Base-by-base conservation (phyloP, 1,140 invertebrate genomes). In the Eriocheir sinensis region DNA sequence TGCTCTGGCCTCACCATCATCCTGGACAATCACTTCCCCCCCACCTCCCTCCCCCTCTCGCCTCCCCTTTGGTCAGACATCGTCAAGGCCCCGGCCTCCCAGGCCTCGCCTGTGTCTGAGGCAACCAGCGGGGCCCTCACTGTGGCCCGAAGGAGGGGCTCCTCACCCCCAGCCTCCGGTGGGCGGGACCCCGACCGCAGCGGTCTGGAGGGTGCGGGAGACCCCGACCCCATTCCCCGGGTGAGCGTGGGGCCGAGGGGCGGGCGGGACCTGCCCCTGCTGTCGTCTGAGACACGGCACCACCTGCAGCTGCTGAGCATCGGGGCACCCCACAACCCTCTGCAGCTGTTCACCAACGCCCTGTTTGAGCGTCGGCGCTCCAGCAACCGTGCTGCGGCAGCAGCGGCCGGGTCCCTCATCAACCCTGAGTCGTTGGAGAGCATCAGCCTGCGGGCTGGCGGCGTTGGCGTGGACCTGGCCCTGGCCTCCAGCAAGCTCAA, bases 1-100 rank as follows among this genome's bases (percentile, higher is more conserved):
- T 97, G 97, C 95, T 98, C 97, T 3, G 97, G 97, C 17, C 96
- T 97, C 1, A 97, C 97, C 80, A 97, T 98, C 4, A 97, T 98
- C 60, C 97, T 98, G 41, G 97, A 98, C 94, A 95, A 95, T 85
- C 94, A 95, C 60, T 79, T 92, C 44, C 53, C 91, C 34, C 90
- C 90, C 30, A 79, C 94, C 40, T 88, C 85, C 32, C 36, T 95
- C 27, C 90, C 90, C 12, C 79, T 83, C 30, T 85, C 81, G 15
- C 72, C 90, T 0, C 40, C 88, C 38, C 34, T 41, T 79, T 95
- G 94, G 94, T 85, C 90, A 36, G 94, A 95, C 48, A 91, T 94
- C 3, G 90, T 89, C 40, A 94, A 94, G 27, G 93, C 93, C 36
- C 89, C 89, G 44, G 27, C 93, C 41, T 60, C 79, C 17, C 32